Base-by-base conservation (phyloP, 2,888 invertebrate genomes). In the Leptinotarsa haldemani region DNA sequence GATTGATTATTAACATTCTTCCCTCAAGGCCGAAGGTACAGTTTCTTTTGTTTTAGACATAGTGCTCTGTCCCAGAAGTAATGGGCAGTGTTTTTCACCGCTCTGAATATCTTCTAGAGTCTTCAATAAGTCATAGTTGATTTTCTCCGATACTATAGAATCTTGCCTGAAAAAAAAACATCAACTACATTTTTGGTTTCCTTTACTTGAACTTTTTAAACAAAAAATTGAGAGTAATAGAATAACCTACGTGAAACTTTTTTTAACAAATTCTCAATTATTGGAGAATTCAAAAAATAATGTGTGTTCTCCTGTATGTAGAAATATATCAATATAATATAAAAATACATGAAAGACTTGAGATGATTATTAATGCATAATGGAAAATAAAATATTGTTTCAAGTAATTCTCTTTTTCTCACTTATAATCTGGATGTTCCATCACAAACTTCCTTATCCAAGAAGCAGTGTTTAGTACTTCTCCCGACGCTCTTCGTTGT, bases 381-480 rank as follows among this genome's bases (percentile, higher is more conserved):
- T 50, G 3, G 2, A 50, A n/a, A 15, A 16, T 15, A 50, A n/a
- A 50, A 5, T 15, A 1, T 50, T 15, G n/a, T 50, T 16, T 16
- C 50, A 40, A 88, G 90, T 40, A 30, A 13, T 16, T 3, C 20
- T 47, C 18, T 13, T 47, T 56, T 68, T 20, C 46, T 68, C 20
- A 96, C 96, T 94, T 94, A 89, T 99, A 99, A 63, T 94, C 93
- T 0, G 96, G 93, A 89, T 99, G 99, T 18, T 90, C 89, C 56
- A 91, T 90, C 70, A 99, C 95, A 89, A 97, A 97, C 77, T 95
- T 91, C 65, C 99, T 91, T 85, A 98, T 94, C 97, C 98, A 99
- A 48, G 94, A 90, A 58, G 99, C 99, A 81, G 97, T 96, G 69
- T 99, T 99, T 84, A 93, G 90, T 70, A 98, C 91, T 86, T 97